Evolutionary conservation across 2,888 invertebrate species (phyloP), one percentile per base, ranked within the genome.

Genomic region (Stenichneumon culpator): DNA sequence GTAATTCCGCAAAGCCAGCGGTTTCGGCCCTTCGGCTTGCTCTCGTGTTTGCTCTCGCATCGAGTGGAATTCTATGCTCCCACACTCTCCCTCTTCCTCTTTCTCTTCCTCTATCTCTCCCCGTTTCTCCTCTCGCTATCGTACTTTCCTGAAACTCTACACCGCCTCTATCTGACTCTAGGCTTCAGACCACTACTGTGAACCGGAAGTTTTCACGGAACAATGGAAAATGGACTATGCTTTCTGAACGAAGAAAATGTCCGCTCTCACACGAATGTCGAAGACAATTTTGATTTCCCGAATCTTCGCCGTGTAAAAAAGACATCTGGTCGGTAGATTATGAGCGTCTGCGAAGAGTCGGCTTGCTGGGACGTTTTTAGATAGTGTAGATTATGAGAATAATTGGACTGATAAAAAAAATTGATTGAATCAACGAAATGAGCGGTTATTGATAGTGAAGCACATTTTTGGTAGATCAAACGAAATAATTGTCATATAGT

Each of bases 1-100:
- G 93, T 93, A 93, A 93, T 93, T 93, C 92, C 92, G 92, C 91
- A 90, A 90, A 93, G 91, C 91, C 90, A 90, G 91, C 92, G 92
- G 92, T 92, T 93, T 92, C 91, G 92, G 91, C 93, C 93, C 92
- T 93, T 93, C 90, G 89, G 89, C 90, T 89, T 87, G 84, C 68
- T 73, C 73, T 65, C 72, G 65, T 67, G 57, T 69, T 73, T 25
- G 67, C 54, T 28, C 72, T 57, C 22, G 72, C 72, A 81, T 74
- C 73, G 77, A 78, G 72, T 68, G 50, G 16, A 79, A 82, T 85
- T 65, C 68, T 78, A 73, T 11, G 22, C 44, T 67, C 28, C 50
- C 19, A 36, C n/a, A 67, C 19, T 9, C 47, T 73, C 47, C 47
- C 32, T 52, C 68, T 63, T 36, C 19, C 47, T 54, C 14, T n/a